Conservation (phyloP, 2,797 vertebrate genomes). For the Numenius phaeopus region DNA sequence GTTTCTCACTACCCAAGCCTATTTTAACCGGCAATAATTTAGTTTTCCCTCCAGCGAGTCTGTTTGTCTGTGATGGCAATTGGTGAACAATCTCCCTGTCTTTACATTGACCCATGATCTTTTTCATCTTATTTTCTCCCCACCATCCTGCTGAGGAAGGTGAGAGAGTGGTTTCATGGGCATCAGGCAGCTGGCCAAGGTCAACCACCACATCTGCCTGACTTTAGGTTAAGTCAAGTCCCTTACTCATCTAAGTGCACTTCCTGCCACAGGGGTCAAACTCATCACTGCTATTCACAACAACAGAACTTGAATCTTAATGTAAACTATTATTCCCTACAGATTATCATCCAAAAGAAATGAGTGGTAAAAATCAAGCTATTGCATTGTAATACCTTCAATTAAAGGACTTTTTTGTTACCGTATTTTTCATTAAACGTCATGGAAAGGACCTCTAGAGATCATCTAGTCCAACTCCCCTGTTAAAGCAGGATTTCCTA, state of each 20-base stretch:
- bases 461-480: no score
- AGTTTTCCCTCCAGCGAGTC: accelerated
- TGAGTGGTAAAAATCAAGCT: background rate
- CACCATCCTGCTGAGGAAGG: background rate
- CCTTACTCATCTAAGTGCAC: no score
- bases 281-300: background rate
- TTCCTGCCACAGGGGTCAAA: background rate
- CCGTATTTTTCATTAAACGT: background rate
- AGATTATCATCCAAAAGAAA: background rate
- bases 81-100: accelerated
- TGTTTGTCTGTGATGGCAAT: background rate
- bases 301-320: background rate
- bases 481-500: no score
- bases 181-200: background rate
- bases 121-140: background rate
- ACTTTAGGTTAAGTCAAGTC: background rate
- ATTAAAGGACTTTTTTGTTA: background rate
- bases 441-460: background rate
- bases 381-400: background rate
- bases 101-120: accelerated
- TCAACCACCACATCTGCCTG: background rate
- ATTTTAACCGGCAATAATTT: background rate
- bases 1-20: background rate
- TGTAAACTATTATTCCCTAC: accelerated
- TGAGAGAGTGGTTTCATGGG: background rate